Evolutionary conservation across 2,113 vertebrate genomes (phyloP).

Genomic region (Progne subis): DNA sequence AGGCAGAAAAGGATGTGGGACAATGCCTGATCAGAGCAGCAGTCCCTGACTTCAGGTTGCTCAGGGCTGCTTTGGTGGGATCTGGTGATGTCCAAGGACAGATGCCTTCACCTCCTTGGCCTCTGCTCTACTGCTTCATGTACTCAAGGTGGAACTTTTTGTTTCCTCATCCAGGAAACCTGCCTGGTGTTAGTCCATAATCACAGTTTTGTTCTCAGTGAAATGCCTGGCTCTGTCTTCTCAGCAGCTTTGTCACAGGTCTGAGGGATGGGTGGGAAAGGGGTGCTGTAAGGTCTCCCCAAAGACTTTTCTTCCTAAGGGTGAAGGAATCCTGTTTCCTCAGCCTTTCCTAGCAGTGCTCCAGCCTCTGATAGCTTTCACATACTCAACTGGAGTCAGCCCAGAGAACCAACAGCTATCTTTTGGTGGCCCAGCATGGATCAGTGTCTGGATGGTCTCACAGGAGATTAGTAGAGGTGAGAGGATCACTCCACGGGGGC

Average conservation of each 20-base stretch:
- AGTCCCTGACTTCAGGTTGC: neutral
- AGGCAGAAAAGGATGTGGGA: neutral
- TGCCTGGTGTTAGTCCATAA: neutral
- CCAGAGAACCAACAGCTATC: neutral
- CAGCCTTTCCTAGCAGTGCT: neutral
- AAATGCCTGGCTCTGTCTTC: neutral
- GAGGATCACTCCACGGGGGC: rapidly evolving
- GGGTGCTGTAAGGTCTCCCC: neutral
- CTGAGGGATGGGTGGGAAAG: neutral
- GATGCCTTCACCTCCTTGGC: neutral
- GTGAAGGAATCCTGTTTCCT: neutral
- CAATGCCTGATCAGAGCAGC: neutral
- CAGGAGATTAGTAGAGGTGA: neutral
- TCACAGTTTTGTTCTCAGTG: neutral
- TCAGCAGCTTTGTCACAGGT: neutral
- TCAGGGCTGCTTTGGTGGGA: neutral
- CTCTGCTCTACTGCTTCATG: neutral
- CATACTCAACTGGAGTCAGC: neutral
- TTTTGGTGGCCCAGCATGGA: neutral
- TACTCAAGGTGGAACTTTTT: neutral
- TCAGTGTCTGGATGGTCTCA: neutral
- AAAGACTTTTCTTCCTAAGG: neutral
- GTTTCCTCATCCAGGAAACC: neutral
- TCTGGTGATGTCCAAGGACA: neutral
- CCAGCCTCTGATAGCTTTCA: neutral